Conservation (phyloP, 2,888 invertebrate genomes). For the Koerneria pararmatus region DNA sequence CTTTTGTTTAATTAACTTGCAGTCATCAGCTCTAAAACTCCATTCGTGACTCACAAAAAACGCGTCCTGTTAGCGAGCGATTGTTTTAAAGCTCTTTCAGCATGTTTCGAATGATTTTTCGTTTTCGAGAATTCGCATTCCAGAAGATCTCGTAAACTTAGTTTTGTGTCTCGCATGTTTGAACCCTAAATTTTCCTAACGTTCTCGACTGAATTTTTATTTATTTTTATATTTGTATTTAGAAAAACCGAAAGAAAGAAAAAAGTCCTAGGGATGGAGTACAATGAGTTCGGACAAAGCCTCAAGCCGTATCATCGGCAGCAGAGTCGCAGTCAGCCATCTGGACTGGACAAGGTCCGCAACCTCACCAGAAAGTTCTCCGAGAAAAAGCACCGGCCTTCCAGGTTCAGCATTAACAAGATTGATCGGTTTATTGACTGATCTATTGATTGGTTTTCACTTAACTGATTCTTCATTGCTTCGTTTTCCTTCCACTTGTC, state of each 20-base stretch:
- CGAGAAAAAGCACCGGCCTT: conserved; percentile 35
- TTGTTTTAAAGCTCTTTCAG: too few species aligned
- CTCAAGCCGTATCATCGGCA: conserved; percentile 32
- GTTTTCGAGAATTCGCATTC: not conserved
- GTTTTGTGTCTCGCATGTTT: conserved; percentile 19
- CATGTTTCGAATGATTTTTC: too few species aligned
- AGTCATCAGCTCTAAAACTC: too few species aligned
- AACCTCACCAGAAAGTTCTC: conserved; percentile 49
- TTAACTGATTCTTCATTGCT: too few species aligned
- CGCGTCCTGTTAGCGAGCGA: too few species aligned
- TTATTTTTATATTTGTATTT: conserved; percentile 27
- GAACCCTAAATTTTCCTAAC: conserved; percentile 20
- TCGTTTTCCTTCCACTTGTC: too few species aligned
- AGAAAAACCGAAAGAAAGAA: conserved; percentile 27
- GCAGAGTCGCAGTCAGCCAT: conserved; percentile 49
- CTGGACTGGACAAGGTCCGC: conserved; percentile 51
- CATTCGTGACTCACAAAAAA: too few species aligned
- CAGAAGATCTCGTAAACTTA: conserved; percentile 8
- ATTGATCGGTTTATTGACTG: too few species aligned
- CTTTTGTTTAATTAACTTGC: too few species aligned
- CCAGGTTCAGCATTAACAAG: too few species aligned
- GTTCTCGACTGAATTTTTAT: conserved; percentile 25
- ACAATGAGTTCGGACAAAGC: conserved; percentile 27
- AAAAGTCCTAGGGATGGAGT: conserved; percentile 26
- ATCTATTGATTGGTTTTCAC: too few species aligned